Conservation (phyloP, 2,888 invertebrate species). For the Tetheella fluctuosa region DNA sequence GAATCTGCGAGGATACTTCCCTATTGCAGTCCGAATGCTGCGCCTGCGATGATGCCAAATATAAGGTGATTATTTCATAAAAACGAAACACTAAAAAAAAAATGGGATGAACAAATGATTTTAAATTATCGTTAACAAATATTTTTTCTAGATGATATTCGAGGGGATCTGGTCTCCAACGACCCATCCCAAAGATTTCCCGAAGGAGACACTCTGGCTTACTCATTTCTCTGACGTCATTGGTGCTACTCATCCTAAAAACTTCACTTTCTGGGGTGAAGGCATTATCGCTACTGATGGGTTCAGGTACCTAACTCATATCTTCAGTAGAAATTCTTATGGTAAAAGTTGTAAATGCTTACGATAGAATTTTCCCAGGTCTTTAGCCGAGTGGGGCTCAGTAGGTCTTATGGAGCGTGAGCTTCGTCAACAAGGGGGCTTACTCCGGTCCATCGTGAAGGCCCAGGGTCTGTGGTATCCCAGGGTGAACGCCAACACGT, state of each 20-base stretch:
- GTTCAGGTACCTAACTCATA: slow-evolving; percentile 84
- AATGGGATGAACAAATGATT: too few relatives aligned
- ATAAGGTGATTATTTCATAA: slow-evolving; percentile 85
- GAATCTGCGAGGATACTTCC: slow-evolving; percentile 90
- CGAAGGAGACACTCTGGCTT: slow-evolving; percentile 91
- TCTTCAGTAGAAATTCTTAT: not conserved
- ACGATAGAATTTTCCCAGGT: slow-evolving; percentile 53
- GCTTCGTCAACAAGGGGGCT: slow-evolving; percentile 90
- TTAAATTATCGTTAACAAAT: not conserved
- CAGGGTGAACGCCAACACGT: slow-evolving; percentile 92
- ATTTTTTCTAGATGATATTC: slow-evolving; percentile 86
- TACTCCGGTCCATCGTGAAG: slow-evolving; percentile 93
- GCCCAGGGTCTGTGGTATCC: slow-evolving; percentile 96
- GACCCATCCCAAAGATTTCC: slow-evolving; percentile 98
- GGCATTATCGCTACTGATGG: slow-evolving; percentile 94
- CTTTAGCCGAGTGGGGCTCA: slow-evolving; percentile 94
- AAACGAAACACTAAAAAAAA: too few relatives aligned
- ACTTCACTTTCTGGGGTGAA: slow-evolving; percentile 96
- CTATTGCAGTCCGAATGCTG: slow-evolving; percentile 88
- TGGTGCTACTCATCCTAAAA: slow-evolving; percentile 95
- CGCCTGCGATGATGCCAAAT: slow-evolving; percentile 98
- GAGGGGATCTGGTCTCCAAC: slow-evolving; percentile 98
- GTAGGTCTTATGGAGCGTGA: slow-evolving; percentile 95
- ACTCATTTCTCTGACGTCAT: slow-evolving; percentile 99
- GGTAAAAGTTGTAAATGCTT: too few relatives aligned